Base-by-base conservation (phyloP, 2,113 vertebrate species). In the Nyctibius bracteatus region DNA sequence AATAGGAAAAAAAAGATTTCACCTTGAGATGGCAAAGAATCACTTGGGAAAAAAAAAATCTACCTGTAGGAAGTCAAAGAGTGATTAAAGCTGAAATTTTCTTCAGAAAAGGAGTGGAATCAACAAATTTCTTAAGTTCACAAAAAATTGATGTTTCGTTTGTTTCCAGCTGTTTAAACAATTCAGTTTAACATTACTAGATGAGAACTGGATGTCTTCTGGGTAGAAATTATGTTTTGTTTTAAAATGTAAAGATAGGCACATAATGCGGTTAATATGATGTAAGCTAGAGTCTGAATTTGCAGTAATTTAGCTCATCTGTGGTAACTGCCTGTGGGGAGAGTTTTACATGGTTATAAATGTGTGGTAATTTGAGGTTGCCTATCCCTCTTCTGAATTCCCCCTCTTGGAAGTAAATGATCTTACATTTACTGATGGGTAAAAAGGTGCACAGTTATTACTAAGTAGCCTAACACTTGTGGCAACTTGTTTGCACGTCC, bases 331-430 rank as follows among this genome's bases (percentile, higher is more conserved):
- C 95, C 96, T 94, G 86, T 97, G 94, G 96, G 94, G 75, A 97
- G 94, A 78, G 63, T 95, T 94, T 86, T 88, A 78, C 86, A 94
- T 94, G 96, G 86, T 94, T 94, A 91, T 96, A 96, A 94, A 81
- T 51, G 80, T 86, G 94, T 95, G 83, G 94, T 94, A 97, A 97
- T 97, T 96, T 97, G 96, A 97, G 96, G 96, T 96, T 97, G 96
- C 96, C 96, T 94, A 97, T 94, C 95, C 96, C 96, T 88, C 63
- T 84, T 94, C 91, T 97, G 95, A 97, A 97, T 96, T 97, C 96
- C 95, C 96, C 96, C 91, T 94, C 68, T 92, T 95, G 91, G 63
- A 94, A 94, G 63, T 86, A 97, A 95, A 96, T 78, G 91, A 95
- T 97, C 92, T 96, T 97, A 55, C 63, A 86, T 81, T 92, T 92